These are phyloP conservation scores for Pelagia noctiluca DNA, from an alignment of 30 jellyfish, hydroid and myxozoan species.

Conservation along the genomic window DNA sequence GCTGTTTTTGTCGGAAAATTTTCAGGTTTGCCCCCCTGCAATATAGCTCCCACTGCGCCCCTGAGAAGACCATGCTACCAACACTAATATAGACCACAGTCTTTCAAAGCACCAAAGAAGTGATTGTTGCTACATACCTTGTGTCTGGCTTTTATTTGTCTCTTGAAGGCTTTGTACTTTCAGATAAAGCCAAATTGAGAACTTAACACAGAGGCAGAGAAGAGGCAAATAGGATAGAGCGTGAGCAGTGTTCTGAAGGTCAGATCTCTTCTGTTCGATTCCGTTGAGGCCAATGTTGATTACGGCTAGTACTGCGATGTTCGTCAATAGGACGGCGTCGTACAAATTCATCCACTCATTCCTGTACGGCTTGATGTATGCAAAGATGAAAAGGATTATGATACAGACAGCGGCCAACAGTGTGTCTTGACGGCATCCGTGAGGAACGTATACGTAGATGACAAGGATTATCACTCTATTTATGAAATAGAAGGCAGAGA, in stretches of 20 bases:
- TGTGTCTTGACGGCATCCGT: conserved; percentile 65
- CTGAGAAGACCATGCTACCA: no score
- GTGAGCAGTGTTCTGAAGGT: conserved; percentile 40
- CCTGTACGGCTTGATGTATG: conserved; percentile 69
- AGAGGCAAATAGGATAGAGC: conserved; percentile 59
- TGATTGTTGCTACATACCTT: no score
- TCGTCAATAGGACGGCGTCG: conserved; percentile 53
- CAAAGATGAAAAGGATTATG: conserved; percentile 46
- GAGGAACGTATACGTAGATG: conserved; percentile 37
- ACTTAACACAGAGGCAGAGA: conserved; percentile 41
- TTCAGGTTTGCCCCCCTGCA: no score
- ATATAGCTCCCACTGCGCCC: no score
- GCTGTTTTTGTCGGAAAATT: no score
- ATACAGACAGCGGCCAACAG: conserved; percentile 59
- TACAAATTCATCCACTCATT: conserved; percentile 58
- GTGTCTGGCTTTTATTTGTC: no score
- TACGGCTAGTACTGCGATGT: conserved; percentile 53
- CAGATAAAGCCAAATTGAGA: conserved; percentile 20
- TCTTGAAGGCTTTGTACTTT: no score
- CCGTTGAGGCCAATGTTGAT: conserved; percentile 45
- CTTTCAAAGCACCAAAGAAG: no score
- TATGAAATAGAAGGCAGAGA: conserved; percentile 73
- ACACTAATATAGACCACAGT: no score
- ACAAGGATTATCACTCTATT: conserved; percentile 56
- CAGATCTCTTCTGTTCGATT: conserved; percentile 4